phyloP scores from a whole-genome alignment of 2,113 vertebrate genomes.

The Myotis yumanensis region DNA sequence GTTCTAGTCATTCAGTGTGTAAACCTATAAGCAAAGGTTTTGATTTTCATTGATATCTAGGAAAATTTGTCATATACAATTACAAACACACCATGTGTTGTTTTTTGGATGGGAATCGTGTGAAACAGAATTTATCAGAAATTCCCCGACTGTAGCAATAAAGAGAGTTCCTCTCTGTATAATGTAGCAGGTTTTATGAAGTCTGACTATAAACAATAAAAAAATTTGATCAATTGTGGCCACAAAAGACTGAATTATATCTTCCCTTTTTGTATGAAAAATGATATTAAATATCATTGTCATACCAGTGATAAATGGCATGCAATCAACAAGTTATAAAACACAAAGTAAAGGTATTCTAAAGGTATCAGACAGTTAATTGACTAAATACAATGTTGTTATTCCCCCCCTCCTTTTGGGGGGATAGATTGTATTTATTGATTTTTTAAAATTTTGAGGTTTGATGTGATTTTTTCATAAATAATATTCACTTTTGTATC shows the following conservation, averaged over 20 bases:
- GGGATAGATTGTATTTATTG: not conserved
- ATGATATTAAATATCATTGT: not conserved
- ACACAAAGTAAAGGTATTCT: not conserved
- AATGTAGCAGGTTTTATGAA: not conserved
- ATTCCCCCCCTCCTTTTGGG: not conserved
- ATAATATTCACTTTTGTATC: not conserved
- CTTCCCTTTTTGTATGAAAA: not conserved
- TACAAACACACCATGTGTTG: not conserved
- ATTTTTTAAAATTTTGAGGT: not conserved
- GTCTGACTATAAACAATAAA: not conserved
- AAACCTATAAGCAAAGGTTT: slow-evolving; percentile 13
- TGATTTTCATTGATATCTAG: not conserved
- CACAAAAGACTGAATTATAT: not conserved
- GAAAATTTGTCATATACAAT: not conserved
- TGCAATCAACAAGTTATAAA: not conserved
- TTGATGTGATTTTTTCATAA: not conserved
- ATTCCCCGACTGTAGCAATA: not conserved
- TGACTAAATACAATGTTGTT: not conserved
- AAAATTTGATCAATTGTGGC: not conserved
- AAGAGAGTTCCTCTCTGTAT: not conserved
- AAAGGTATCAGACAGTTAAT: not conserved
- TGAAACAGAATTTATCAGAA: slow-evolving; percentile 6
- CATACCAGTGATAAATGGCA: not conserved
- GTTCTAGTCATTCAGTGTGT: not conserved
- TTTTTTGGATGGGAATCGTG: slow-evolving; percentile 4